Base-by-base conservation (phyloP, 2,113 vertebrate genomes). In the Hippocampus mohnikei region DNA sequence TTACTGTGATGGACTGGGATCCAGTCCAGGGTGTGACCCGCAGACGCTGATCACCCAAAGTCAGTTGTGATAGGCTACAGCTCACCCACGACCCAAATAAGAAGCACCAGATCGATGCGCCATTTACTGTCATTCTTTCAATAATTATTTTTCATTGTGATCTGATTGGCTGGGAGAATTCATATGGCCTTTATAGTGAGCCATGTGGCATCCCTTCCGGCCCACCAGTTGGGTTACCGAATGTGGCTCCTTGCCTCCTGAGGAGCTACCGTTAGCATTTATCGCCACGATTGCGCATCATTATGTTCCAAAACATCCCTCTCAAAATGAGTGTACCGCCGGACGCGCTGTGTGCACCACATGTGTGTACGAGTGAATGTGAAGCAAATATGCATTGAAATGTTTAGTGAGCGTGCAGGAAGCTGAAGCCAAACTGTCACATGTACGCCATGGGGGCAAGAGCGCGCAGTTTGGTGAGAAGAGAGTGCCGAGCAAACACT, bases 391-490 rank as follows among this genome's bases (percentile, higher is more conserved):
- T 69, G 70, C 70, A 65, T 73, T 73, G 64, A 67, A 58, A 72
- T 72, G 70, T 74, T 37, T 66, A 69, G 76, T 73, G 72, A 72
- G 55, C 33, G 25, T 75, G 77, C 73, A 78, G 70, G 84, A 76
- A 78, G 56, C 71, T 77, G 72, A 82, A 86, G 75, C 77, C 82
- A 87, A 88, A 82, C 85, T 87, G 79, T 81, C 76, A 79, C 74
- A 76, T 80, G 73, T 66, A 68, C 80, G 79, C 48, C 80, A 78
- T 42, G 52, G 73, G 68, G 78, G 64, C 59, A 73, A 80, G 74
- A 76, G 82, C 83, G 80, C 29, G 82, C 89, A 86, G 87, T 81
- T 83, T 84, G 87, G 84, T 90, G 89, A 90, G 89, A 89, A 79
- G 79, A 87, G 84, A 64, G 79, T 70, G 61, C 65, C 77, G 78